Base-by-base conservation (phyloP, 2,113 vertebrate genomes). In the Myodes glareolus region DNA sequence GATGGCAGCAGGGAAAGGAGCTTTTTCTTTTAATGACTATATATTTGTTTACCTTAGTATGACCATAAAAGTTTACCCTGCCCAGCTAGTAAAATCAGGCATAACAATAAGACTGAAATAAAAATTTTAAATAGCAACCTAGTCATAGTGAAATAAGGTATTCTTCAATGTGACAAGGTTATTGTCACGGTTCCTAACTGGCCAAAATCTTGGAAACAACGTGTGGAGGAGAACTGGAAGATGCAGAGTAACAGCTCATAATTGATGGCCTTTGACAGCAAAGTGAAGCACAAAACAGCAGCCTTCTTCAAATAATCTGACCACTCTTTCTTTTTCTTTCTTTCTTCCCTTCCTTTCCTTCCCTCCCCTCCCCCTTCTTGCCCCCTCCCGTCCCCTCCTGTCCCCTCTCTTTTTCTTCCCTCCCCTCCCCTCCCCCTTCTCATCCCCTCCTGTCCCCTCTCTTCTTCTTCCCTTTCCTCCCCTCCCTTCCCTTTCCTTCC, bases 101-200 rank as follows among this genome's bases (percentile, higher is more conserved):
- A 50, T 89, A 91, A 31, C 77, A 90, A 82, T 90, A 77, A 93
- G 52, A 96, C 85, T 73, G 11, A 96, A 94, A 92, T 63, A 90
- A 76, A 94, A 87, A 16, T 17, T 80, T 92, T 88, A 89, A 96
- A 95, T 81, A 91, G 65, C 73, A 88, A 84, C n/a, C 61, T 88
- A 61, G 75, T 39, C 90, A 96, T 52, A 90, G 11, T 92, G 33
- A 29, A 96, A 68, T 19, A 36, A 0, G 0, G 13, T 84, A 84
- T 73, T 92, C 72, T 75, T 16, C 77, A 90, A 68, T 8, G 6
- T 75, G 52, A 36, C 47, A 92, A 91, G 94, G 70, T 82, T 58
- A 92, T 5, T 88, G 80, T 36, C 27, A 27, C 73, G 33, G 33
- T 58, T 82, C 72, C 61, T 82, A 23, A 93, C 21, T 19, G 23